These are phyloP conservation scores for Knipowitschia caucasica DNA, from an alignment of 2,797 vertebrate genomes.

Conservation along the genomic window DNA sequence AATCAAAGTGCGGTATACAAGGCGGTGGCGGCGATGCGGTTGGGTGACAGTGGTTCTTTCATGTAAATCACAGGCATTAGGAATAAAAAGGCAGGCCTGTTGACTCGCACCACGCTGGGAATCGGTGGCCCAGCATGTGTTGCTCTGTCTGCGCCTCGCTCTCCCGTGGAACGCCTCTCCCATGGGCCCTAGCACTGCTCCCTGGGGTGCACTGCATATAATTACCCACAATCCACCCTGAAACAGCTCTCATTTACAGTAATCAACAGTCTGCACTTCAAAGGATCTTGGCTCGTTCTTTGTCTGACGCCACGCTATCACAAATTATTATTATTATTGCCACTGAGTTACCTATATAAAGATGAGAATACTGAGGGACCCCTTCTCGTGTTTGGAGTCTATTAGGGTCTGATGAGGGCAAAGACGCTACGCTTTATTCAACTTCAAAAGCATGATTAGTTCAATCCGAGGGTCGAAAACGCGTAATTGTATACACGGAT, in stretches of 20 bases:
- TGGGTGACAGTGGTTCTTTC: conserved; percentile 72
- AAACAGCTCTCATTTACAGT: conserved; percentile 80
- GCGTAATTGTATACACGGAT: conserved; percentile 58
- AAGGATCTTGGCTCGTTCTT: conserved; percentile 73
- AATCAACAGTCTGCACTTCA: conserved; percentile 80
- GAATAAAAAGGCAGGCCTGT: conserved; percentile 77
- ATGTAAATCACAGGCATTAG: conserved; percentile 78
- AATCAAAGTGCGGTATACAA: conserved; percentile 67
- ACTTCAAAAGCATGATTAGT: conserved; percentile 66
- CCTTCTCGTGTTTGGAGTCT: conserved; percentile 34
- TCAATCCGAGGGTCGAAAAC: conserved; percentile 62
- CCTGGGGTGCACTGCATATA: conserved; percentile 78
- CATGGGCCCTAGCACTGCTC: conserved; percentile 73
- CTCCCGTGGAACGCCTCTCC: conserved; percentile 74
- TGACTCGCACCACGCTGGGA: conserved; percentile 75
- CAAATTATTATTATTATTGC: conserved; percentile 73
- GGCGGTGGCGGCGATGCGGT: conserved; percentile 63
- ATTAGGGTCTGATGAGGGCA: conserved; percentile 62
- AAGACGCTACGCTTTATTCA: conserved; percentile 45
- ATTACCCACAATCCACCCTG: conserved; percentile 81
- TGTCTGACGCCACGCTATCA: conserved; percentile 69
- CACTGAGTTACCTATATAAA: conserved; percentile 63
- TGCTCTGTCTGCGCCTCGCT: conserved; percentile 74
- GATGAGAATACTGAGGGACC: conserved; percentile 44
- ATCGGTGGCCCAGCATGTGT: conserved; percentile 77